phyloP scores from a whole-genome alignment of 2,797 vertebrate genomes.

The Semotilus atromaculatus region DNA sequence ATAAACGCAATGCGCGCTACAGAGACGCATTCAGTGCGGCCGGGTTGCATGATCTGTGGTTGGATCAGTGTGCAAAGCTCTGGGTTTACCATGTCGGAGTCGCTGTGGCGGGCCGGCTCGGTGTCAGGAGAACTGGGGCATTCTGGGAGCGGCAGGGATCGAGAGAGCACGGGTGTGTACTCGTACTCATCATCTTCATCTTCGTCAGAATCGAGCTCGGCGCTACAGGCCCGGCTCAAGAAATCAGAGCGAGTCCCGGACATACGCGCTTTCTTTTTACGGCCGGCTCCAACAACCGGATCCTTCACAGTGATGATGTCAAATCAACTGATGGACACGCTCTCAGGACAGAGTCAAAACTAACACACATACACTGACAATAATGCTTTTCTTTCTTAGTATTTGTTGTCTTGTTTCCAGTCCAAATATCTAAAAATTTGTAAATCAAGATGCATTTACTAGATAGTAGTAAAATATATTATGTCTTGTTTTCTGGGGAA shows the following conservation, averaged over 20 bases:
- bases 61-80: slow-evolving; percentile 20
- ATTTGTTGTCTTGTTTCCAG: no score
- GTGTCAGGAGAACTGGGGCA: slow-evolving; percentile 76
- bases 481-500: no score
- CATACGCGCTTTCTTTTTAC: slow-evolving; percentile 99
- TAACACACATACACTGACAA: no score
- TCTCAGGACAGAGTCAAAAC: background rate
- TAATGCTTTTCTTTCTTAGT: no score
- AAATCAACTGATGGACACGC: slow-evolving; percentile 65
- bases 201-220: slow-evolving; percentile 92
- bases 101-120: slow-evolving; percentile 94
- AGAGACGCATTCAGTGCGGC: no score
- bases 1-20: no score
- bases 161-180: slow-evolving; percentile 81
- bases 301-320: slow-evolving; percentile 73
- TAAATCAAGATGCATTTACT: no score
- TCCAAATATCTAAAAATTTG: no score
- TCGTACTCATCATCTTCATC: slow-evolving; percentile 87
- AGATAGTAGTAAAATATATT: no score
- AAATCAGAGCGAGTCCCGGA: slow-evolving; percentile 98
- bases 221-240: slow-evolving; percentile 93
- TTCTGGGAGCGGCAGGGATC: slow-evolving; percentile 83
- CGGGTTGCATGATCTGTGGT: background rate
- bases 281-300: slow-evolving; percentile 90
- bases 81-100: slow-evolving; percentile 96